phyloP scores from a whole-genome alignment of 1,140 invertebrate species.

The Lepidurus arcticus region DNA sequence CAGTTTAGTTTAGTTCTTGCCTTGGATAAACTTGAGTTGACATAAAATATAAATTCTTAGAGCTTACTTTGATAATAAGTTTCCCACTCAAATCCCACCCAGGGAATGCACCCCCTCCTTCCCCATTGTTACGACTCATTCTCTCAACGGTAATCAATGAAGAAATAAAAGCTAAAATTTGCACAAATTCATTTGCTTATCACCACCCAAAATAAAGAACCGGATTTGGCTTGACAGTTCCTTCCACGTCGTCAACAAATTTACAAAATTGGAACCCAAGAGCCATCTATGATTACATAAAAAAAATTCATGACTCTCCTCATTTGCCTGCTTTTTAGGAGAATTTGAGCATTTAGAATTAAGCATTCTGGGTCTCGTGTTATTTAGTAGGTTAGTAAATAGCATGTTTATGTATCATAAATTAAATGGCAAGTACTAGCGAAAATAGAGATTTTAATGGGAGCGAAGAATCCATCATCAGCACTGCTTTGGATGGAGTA shows the following conservation, averaged over 20 bases:
- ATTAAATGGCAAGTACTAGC: neutral
- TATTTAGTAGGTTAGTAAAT: neutral
- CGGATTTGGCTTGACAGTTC: neutral
- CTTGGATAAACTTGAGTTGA: neutral
- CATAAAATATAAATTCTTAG: slow-evolving; percentile 2
- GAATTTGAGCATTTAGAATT: neutral
- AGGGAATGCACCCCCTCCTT: slow-evolving; percentile 36
- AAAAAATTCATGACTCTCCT: neutral
- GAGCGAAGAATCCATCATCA: neutral
- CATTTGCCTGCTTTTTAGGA: neutral
- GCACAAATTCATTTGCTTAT: slow-evolving; percentile 9
- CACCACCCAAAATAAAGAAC: neutral
- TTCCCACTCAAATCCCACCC: slow-evolving; percentile 50
- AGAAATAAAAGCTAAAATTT: neutral
- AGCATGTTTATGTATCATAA: neutral
- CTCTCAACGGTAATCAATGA: neutral
- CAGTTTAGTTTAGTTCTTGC: neutral
- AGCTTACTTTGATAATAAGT: slow-evolving; percentile 48
- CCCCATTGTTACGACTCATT: slow-evolving; percentile 6
- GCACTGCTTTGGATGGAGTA: neutral
- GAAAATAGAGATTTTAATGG: neutral
- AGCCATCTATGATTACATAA: neutral
- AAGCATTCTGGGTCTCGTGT: neutral
- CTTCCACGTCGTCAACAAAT: neutral
- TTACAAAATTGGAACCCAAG: neutral